A percentile compares a stretch with the other conserved stretches of the same genome.
Evolutionary conservation across 2,113 vertebrate species (phyloP).

Genomic region (Gadus chalcogrammus): DNA sequence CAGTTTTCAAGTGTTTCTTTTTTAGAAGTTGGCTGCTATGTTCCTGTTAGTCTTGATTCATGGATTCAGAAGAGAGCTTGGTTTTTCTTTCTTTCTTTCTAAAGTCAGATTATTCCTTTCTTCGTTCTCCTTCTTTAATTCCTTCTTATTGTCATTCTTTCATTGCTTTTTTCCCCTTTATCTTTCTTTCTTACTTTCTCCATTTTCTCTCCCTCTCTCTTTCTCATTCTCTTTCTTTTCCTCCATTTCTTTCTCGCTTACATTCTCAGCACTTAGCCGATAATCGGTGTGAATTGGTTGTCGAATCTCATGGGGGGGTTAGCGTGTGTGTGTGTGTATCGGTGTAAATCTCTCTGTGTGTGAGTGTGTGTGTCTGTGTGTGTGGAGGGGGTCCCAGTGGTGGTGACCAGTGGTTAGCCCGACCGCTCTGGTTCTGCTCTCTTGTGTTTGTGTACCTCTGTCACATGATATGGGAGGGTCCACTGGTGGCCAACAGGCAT

Average conservation of each 20-base stretch:
- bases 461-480: conserved; percentile 43
- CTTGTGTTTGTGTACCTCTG: conserved; percentile 39
- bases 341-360: neutral
- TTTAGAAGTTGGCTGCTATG: conserved; percentile 28
- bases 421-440: conserved; percentile 21
- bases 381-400: conserved; percentile 11
- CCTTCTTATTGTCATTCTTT: too few species aligned
- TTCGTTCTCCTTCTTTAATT: too few species aligned
- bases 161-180: neutral
- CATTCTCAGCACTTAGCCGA: conserved; percentile 34
- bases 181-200: too few species aligned
- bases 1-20: conserved; percentile 7
- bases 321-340: conserved; percentile 15
- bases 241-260: neutral
- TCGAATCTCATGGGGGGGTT: conserved; percentile 48
- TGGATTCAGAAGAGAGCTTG: conserved; percentile 13
- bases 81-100: neutral
- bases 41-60: conserved; percentile 43
- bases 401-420: conserved; percentile 6
- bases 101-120: too few species aligned
- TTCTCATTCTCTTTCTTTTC: conserved; percentile 17
- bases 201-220: neutral
- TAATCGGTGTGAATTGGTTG: conserved; percentile 56
- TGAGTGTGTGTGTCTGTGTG: too few species aligned
- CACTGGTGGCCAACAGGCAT: conserved; percentile 1